Evolutionary conservation across 37 sponge, comb jelly and placozoan species (phyloP).

Genomic region (Halisarca cf. caerulea): DNA sequence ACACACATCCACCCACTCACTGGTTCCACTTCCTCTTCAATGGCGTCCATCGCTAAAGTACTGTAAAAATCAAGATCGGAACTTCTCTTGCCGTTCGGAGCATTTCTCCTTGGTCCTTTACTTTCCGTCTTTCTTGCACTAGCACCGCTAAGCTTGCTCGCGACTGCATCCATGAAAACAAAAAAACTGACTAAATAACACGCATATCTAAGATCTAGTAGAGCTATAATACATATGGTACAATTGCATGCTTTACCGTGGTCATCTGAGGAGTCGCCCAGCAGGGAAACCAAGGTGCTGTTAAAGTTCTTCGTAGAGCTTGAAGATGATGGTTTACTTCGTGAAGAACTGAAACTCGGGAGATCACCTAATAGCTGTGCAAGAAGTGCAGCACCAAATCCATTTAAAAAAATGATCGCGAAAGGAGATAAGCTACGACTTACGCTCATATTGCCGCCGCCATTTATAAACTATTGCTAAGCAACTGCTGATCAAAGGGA

Average conservation of each 20-base stretch:
- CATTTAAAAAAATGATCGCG: not conserved
- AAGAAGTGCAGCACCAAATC: not conserved
- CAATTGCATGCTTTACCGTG: too few species aligned
- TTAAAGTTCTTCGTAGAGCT: not conserved
- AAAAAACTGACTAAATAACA: too few species aligned
- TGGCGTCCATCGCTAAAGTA: not conserved
- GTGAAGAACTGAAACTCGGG: not conserved
- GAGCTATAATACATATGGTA: too few species aligned
- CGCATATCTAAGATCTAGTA: too few species aligned
- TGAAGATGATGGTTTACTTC: not conserved
- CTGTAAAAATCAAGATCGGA: constrained; percentile 19
- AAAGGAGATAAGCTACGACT: not conserved
- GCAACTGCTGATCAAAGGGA: too few species aligned
- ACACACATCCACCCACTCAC: constrained; percentile 27
- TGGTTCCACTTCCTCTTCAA: not conserved
- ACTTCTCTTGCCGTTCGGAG: not conserved
- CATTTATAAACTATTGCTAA: constrained; percentile 15
- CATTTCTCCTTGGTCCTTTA: not conserved
- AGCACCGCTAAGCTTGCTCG: not conserved
- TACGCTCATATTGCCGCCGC: not conserved
- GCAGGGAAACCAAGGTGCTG: not conserved
- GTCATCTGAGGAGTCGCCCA: not conserved
- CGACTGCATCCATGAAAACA: too few species aligned
- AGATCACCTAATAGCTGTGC: not conserved
- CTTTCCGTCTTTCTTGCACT: not conserved